These are phyloP conservation scores for Melanotaenia trifasciata DNA, from an alignment of 2,797 vertebrate genomes.

Conservation along the genomic window DNA sequence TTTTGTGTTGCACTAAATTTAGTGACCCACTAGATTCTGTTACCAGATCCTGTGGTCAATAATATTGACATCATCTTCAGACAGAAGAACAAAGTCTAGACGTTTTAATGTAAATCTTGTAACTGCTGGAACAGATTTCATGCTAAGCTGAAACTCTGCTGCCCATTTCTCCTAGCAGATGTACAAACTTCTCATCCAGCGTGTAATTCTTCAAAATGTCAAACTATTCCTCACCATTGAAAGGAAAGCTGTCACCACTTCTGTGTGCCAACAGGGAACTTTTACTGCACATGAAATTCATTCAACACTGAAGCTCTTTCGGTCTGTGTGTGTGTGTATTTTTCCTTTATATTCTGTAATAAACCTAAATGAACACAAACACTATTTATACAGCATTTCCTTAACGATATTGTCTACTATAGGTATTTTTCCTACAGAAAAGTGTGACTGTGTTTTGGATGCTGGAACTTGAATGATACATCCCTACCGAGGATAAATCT, in stretches of 20 bases:
- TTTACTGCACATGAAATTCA: conserved; percentile 50
- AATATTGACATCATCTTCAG: background rate
- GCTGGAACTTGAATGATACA: conserved; percentile 53
- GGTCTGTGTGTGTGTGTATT: conserved; percentile 18
- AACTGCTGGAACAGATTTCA: background rate
- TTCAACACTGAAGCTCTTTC: conserved; percentile 49
- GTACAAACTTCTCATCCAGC: background rate
- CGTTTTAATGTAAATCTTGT: background rate
- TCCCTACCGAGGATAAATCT: conserved; percentile 14
- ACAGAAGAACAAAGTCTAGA: too few species aligned
- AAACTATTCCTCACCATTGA: conserved; percentile 2
- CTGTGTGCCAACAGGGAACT: conserved; percentile 23
- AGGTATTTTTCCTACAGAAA: conserved; percentile 80
- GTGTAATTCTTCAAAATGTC: conserved; percentile 9
- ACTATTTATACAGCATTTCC: conserved; percentile 73
- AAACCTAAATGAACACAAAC: conserved; percentile 69
- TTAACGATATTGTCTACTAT: conserved; percentile 75
- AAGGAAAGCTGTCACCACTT: conserved; percentile 9
- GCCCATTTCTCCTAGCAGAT: background rate
- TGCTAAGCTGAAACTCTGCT: background rate
- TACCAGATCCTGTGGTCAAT: too few species aligned
- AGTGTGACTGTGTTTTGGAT: conserved; percentile 30
- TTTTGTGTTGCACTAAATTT: background rate
- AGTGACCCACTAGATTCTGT: background rate
- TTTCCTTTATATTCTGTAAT: conserved; percentile 43